Evolutionary conservation across 2,113 vertebrate species (phyloP).

Genomic region (Pipra filicauda): DNA sequence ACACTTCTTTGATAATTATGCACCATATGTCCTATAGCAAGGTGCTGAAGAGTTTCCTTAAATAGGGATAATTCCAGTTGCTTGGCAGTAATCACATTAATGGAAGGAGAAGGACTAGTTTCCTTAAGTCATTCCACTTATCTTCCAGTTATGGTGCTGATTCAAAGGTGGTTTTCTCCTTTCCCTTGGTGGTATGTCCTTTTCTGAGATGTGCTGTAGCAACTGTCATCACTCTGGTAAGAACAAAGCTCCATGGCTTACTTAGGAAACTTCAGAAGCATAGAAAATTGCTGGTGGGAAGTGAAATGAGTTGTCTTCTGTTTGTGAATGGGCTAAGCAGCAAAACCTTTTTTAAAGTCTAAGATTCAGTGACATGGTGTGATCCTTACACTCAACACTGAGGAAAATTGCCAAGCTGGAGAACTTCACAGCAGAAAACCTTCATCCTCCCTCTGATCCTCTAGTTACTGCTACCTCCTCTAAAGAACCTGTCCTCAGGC

Average conservation of each 20-base stretch:
- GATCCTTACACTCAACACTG: not conserved
- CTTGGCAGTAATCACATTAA: not conserved
- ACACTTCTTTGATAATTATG: not conserved
- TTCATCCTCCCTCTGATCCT: not conserved
- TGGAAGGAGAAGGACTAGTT: not conserved
- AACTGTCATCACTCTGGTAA: not conserved
- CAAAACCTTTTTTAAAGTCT: not conserved
- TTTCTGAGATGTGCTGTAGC: not conserved
- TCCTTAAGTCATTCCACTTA: not conserved
- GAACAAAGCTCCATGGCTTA: not conserved
- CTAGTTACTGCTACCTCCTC: not conserved
- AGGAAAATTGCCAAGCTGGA: not conserved
- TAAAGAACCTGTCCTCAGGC: not conserved
- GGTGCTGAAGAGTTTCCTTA: not conserved
- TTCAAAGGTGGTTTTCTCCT: slow-evolving; percentile 17
- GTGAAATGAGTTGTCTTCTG: slow-evolving; percentile 4
- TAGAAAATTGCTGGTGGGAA: slow-evolving; percentile 7
- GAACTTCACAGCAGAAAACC: not conserved
- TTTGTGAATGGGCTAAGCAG: not conserved
- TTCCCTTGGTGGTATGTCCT: not conserved
- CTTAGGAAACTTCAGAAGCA: not conserved
- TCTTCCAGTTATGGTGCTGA: not conserved
- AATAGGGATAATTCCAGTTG: not conserved
- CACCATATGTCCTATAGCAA: not conserved
- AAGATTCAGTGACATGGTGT: not conserved